Conservation (phyloP, 35 echinoderm and acorn worm species). For the Patiria miniata region DNA sequence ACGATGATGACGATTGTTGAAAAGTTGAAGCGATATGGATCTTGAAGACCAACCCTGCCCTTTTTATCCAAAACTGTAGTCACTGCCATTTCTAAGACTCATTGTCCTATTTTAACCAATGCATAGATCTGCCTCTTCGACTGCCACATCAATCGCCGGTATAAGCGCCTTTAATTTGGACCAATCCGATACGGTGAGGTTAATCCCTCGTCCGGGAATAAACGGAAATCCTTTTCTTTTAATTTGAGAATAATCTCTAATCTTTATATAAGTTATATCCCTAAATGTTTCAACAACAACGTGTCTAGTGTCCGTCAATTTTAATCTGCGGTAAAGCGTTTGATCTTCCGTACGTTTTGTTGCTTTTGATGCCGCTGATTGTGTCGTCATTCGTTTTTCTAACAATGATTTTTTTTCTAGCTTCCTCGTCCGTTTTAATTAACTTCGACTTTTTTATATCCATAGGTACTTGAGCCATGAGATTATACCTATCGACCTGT, state of each 20-base stretch:
- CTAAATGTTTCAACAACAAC: not conserved
- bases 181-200: not conserved
- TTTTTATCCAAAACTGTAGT: not conserved
- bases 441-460: too few relatives aligned
- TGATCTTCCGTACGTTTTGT: too few relatives aligned
- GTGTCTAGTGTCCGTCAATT: too few relatives aligned
- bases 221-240: not conserved
- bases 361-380: too few relatives aligned
- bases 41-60: not conserved
- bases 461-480: too few relatives aligned
- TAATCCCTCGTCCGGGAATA: not conserved
- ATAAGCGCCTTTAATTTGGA: not conserved
- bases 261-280: not conserved
- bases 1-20: not conserved
- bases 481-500: too few relatives aligned
- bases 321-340: too few relatives aligned
- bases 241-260: not conserved
- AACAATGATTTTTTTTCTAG: too few relatives aligned
- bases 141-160: not conserved
- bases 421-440: too few relatives aligned
- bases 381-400: too few relatives aligned
- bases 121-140: not conserved
- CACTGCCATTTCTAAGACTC: too few relatives aligned
- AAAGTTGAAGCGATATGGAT: not conserved
- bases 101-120: too few relatives aligned